phyloP scores from a whole-genome alignment of 30 jellyfish, hydroid and myxozoan genomes.

The Hydra vulgaris region DNA sequence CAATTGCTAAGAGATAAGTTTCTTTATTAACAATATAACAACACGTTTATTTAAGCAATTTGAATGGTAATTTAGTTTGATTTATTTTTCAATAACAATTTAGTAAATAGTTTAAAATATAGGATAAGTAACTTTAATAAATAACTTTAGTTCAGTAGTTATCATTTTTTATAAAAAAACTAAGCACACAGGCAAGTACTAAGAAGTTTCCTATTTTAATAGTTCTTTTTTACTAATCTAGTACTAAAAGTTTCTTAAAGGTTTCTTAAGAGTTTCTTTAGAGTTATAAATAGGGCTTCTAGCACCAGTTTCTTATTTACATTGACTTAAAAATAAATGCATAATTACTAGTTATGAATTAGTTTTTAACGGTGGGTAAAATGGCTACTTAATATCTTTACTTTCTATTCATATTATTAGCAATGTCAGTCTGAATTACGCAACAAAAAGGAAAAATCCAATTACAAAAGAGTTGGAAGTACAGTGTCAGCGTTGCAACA shows the following conservation, averaged over 20 bases:
- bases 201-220: background rate
- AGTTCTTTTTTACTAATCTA: too few relatives aligned
- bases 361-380: too few relatives aligned
- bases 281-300: too few relatives aligned
- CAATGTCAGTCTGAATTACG: background rate
- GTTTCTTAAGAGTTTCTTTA: too few relatives aligned
- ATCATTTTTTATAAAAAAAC: background rate
- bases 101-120: background rate
- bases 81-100: background rate
- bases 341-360: too few relatives aligned
- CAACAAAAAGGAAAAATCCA: background rate
- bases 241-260: too few relatives aligned
- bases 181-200: background rate
- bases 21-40: too few relatives aligned
- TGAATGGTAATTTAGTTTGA: background rate
- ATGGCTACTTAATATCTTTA: too few relatives aligned
- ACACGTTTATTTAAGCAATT: background rate
- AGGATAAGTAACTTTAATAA: background rate
- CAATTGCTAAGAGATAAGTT: background rate
- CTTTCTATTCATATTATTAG: background rate
- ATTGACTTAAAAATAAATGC: too few relatives aligned
- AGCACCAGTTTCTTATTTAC: too few relatives aligned
- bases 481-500: background rate
- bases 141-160: background rate
- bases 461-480: background rate